Evolutionary conservation across 2,113 vertebrate species (phyloP), one percentile per base, ranked within the genome.

Genomic region (Urocynchramus pylzowi): DNA sequence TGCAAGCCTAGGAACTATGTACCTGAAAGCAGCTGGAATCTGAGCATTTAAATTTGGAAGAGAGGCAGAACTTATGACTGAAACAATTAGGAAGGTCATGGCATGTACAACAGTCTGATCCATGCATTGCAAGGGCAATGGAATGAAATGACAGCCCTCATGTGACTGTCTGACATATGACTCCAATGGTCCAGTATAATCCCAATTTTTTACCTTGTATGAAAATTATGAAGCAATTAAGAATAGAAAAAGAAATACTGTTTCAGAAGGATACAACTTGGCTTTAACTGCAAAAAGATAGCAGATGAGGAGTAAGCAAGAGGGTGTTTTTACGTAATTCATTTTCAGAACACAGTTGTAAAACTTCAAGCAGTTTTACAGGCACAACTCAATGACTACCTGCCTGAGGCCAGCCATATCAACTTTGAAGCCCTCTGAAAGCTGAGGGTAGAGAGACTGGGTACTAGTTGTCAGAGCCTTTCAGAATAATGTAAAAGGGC

Each of bases 381-480:
- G 77, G 45, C 56, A 47, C 57, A 21, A 24, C 57, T 89, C 60
- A 79, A 21, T 20, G 41, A 81, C 44, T 31, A 21, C 49, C 80
- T 92, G 63, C 44, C 75, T 35, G 23, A 73, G 69, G 71, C 78
- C 57, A 49, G 15, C 24, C 10, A 16, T 70, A 59, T 74, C 77
- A 52, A 26, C 89, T 79, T 61, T 89, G 41, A 97, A 95, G 53
- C 82, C 50, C n/a, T 78, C 47, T 88, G 68, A 80, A 84, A 95
- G 45, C 65, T 71, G 59, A 70, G 31, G 26, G 50, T 59, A 85
- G 42, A 85, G 81, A 80, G 39, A 78, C 47, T 50, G 49, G 24
- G 10, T 81, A 14, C 41, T 45, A 54, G 73, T n/a, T 20, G 3
- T n/a, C 31, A 54, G 47, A 60, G 78, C 79, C 30, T 91, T 93